These are phyloP conservation scores for Hydrozoanthus gracilis DNA, from an alignment of 92 coral and sea anemone species.

Conservation along the genomic window DNA sequence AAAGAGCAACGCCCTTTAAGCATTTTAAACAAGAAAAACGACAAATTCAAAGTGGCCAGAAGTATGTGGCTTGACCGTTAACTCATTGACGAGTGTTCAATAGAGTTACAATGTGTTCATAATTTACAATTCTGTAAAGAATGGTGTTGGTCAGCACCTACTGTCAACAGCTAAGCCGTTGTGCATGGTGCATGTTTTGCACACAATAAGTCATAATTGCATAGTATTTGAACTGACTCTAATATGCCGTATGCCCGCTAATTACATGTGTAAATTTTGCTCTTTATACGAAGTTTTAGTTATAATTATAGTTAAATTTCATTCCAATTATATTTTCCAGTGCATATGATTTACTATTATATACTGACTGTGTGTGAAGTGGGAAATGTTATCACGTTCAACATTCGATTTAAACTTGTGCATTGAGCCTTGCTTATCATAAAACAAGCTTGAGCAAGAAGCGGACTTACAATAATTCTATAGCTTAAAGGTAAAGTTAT, in stretches of 20 bases:
- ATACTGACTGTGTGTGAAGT: background rate
- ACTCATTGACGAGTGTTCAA: background rate
- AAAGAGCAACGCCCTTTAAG: conserved; percentile 31
- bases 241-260: too few relatives aligned
- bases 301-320: too few relatives aligned
- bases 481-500: background rate
- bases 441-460: background rate
- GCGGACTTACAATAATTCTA: too few relatives aligned
- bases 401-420: background rate
- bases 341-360: background rate
- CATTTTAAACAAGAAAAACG: conserved; percentile 24
- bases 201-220: too few relatives aligned
- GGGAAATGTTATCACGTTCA: background rate
- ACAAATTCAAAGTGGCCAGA: conserved; percentile 7
- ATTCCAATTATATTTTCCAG: too few relatives aligned
- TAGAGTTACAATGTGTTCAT: too few relatives aligned
- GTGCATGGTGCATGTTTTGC: too few relatives aligned
- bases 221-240: too few relatives aligned
- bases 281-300: too few relatives aligned
- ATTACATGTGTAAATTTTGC: too few relatives aligned
- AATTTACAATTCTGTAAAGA: background rate
- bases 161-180: too few relatives aligned
- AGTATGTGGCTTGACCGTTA: background rate
- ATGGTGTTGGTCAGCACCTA: too few relatives aligned
- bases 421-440: background rate